Evolutionary conservation across 2,797 vertebrate genomes (phyloP), one percentile per base, ranked within the genome.

Genomic region (Fistularia commersonii): DNA sequence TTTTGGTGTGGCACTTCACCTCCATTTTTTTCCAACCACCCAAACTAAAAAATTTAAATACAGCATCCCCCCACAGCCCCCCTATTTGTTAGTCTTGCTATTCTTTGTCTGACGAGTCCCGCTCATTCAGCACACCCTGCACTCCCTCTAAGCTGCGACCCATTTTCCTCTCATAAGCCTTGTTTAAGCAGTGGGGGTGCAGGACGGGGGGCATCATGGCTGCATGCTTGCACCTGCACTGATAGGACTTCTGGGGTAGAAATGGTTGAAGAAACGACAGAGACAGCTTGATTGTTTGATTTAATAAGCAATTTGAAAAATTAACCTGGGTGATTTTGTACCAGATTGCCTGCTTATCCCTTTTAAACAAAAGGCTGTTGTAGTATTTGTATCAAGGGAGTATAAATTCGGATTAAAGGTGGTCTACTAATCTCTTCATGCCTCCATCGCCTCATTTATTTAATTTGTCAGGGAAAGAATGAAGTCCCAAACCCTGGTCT

Each of bases 31-130:
- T 11, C 32, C 50, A 45, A 31, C 13, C 44, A 45, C 31, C 45
- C 13, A 40, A 63, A 57, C 48, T 34, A 1, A 48, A 55, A 72
- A 33, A 69, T 77, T 81, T 41, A 57, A 76, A 81, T 77, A 60
- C 76, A 53, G 10, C 37, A 39, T 13, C 45, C 54, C 41, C 8
- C 11, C 11, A 38, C 39, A 51, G 33, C 3, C 6, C 9, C 42
- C 47, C 51, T 7, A 37, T 63, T 61, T 50, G 6, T 51, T 49
- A 45, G 31, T 32, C 39, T 52, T 6, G 0, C 51, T 6, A 40
- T 59, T 59, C 51, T 60, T 73, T 70, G 72, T 77, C 62, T 39
- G 31, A 3, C 44, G 52, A 6, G 44, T 34, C 41, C 48, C 40
- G 34, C 45, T 54, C 54, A 57, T 75, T 68, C 41, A 32, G 45